Evolutionary conservation across 2,888 invertebrate species (phyloP).

Genomic region (Coelopa pilipes): DNA sequence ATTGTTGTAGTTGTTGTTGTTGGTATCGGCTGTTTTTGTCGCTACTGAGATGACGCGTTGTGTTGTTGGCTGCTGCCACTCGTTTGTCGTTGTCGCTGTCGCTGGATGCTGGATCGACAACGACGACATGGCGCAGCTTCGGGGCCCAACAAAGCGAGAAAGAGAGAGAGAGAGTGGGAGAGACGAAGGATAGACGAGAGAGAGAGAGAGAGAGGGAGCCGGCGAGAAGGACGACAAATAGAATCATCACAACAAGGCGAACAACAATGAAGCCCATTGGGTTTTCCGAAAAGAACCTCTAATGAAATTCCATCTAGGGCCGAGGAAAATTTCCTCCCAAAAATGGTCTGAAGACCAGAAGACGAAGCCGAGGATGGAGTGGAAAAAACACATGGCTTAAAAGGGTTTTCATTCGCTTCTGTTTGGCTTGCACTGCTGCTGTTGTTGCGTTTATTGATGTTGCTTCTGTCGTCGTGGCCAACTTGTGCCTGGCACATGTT

Average conservation of each 20-base stretch:
- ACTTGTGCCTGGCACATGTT: conserved; percentile 39
- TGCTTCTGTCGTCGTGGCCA: not conserved
- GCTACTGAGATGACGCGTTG: not conserved
- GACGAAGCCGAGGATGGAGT: not conserved
- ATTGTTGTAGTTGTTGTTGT: not conserved
- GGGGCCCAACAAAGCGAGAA: no score
- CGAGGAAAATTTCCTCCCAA: not conserved
- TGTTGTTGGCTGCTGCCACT: conserved; percentile 9
- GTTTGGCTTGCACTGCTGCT: not conserved
- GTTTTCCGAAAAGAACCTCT: conserved; percentile 12
- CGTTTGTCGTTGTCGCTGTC: no score
- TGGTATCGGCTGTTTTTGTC: conserved; percentile 7
- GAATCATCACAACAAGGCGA: not conserved
- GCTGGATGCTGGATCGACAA: no score
- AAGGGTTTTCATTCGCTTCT: conserved; percentile 11
- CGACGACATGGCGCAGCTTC: no score
- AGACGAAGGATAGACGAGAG: no score
- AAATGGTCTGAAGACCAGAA: conserved; percentile 3
- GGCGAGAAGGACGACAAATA: conserved; percentile 2
- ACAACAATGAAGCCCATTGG: not conserved
- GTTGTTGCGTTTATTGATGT: conserved; percentile 7
- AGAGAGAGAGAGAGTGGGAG: no score
- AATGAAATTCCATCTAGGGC: conserved; percentile 29
- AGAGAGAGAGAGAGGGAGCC: no score
- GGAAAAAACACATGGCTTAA: not conserved